Evolutionary conservation across 2,113 vertebrate genomes (phyloP).

Genomic region (Collichthys lucidus): DNA sequence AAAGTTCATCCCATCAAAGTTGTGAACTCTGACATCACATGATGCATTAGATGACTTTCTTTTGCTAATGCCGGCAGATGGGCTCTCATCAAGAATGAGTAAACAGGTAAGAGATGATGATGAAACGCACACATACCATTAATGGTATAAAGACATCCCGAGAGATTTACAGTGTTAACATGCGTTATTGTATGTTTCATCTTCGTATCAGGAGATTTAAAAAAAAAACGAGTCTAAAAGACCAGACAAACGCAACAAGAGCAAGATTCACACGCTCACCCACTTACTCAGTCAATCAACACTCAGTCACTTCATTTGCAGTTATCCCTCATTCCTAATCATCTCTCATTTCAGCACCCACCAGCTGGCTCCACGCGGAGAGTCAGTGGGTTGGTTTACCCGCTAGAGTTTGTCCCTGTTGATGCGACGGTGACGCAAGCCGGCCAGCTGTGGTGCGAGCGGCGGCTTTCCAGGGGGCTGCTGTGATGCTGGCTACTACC

Average conservation of each 20-base stretch:
- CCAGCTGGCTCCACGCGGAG: conserved; percentile 61
- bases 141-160: neutral
- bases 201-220: neutral
- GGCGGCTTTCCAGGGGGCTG: conserved; percentile 33
- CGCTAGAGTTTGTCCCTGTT: conserved; percentile 47
- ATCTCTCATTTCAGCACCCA: conserved; percentile 56
- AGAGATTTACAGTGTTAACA: neutral
- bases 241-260: conserved; percentile 10
- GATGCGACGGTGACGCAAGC: conserved; percentile 40
- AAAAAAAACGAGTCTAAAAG: conserved; percentile 20
- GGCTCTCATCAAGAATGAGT: neutral
- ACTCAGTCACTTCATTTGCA: conserved; percentile 61
- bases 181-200: neutral
- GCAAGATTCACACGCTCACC: conserved; percentile 44
- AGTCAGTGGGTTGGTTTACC: conserved; percentile 40
- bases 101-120: neutral
- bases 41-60: too few relatives aligned
- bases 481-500: conserved; percentile 12
- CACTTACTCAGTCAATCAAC: conserved; percentile 59
- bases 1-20: too few relatives aligned
- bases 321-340: conserved; percentile 60
- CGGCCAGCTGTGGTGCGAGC: conserved; percentile 66
- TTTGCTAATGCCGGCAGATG: conserved; percentile 2
- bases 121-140: neutral
- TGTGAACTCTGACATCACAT: neutral